A percentile compares a stretch with the other conserved stretches of the same genome.
phyloP scores from a whole-genome alignment of 1,140 invertebrate genomes.

The Brachionus plicatilis region DNA sequence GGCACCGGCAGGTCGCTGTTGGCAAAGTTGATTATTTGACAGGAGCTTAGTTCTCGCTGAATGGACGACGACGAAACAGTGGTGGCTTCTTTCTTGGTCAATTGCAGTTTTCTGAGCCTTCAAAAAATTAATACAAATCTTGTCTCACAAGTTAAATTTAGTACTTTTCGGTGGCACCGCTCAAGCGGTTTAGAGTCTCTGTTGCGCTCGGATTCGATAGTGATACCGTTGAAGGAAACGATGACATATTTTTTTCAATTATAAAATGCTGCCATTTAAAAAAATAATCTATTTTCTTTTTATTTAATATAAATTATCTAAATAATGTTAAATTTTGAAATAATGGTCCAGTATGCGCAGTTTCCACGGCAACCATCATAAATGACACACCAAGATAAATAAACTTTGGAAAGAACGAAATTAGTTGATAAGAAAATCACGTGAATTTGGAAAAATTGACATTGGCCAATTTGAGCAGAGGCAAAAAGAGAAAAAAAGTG shows the following conservation, averaged over 20 bases:
- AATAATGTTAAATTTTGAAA: background rate
- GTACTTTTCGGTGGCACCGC: constrained; percentile 9
- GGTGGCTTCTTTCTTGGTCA: constrained; percentile 34
- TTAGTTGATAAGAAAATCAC: background rate
- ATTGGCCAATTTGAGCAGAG: too few relatives aligned
- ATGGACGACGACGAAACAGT: background rate
- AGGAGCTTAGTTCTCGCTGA: background rate
- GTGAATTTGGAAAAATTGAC: background rate
- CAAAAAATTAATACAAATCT: background rate
- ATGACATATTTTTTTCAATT: background rate
- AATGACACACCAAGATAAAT: background rate
- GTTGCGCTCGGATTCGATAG: background rate
- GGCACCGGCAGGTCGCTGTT: background rate
- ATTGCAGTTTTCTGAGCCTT: constrained; percentile 20
- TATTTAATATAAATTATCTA: background rate
- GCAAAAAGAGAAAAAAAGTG: background rate
- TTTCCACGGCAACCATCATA: background rate
- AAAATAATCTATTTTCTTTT: background rate
- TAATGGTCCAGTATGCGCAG: background rate
- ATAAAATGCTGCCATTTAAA: background rate
- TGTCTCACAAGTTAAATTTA: background rate
- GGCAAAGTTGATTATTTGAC: background rate
- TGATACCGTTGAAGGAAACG: constrained; percentile 13
- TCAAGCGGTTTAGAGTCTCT: background rate
- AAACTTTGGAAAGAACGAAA: background rate